Base-by-base conservation (phyloP, 1,140 invertebrate species). In the Conus betulinus region DNA sequence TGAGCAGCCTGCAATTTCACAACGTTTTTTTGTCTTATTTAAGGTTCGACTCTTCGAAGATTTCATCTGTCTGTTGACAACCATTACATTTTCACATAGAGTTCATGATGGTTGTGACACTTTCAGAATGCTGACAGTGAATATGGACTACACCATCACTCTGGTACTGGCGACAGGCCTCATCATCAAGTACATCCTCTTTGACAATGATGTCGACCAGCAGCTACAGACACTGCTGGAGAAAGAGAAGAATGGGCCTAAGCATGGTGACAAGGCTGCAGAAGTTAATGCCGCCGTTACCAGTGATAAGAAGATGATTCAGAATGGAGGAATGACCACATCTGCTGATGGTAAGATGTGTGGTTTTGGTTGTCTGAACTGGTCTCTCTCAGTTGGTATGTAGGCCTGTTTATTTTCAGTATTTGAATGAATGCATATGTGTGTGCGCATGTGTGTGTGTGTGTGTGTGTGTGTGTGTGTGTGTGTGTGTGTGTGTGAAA, bases 151-250 rank as follows among this genome's bases (percentile, higher is more conserved):
- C 92, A 97, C 98, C 51, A 97, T 99, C 2, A 98, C 99, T 91
- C 95, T 98, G 5, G 97, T 98, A n/a, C 95, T 99, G 7, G 95
- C 98, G 0, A 96, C 97, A 52, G 97, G 97, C 0, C 95, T 99
- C 25, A 97, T 97, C 15, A 96, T 98, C 6, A 99, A 99, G 94
- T 98, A 98, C 93, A 97, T 98, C 81, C 98, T 98, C 95, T 98
- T 98, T 94, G 95, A 95, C 89, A 90, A 90, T 15, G 88, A 92
- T 39, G 85, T 90, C 11, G 91, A 91, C 63, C 78, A 71, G 3
- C 88, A 91, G 13, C 83, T 90, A 23, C n/a, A 63, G 8, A n/a
- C 23, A 5, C 25, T 60, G 55, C 82, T 84, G 57, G 82, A 60
- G n/a, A 84, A 63, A 25, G 82, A 81, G 79, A 53, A 51, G 51